Conservation (phyloP, 2,888 invertebrate genomes). For the Dasypolia templi region DNA sequence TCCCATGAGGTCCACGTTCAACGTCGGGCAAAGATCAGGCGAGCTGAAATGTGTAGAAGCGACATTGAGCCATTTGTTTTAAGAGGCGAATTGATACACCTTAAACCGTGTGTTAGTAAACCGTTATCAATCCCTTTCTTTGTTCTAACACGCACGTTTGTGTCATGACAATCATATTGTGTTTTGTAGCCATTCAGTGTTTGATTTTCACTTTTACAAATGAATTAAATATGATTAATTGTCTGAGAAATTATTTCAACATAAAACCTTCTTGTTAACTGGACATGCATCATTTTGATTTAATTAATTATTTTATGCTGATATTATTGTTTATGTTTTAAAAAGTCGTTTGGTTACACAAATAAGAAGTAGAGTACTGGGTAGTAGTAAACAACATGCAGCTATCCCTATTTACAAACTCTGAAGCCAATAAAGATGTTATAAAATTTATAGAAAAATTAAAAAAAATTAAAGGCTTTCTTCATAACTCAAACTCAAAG, state of each 20-base stretch:
- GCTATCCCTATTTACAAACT: too few species aligned
- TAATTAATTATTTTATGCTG: not conserved
- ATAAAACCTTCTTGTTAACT: too few species aligned
- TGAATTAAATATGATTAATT: not conserved
- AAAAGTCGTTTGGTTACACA: too few species aligned
- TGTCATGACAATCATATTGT: not conserved
- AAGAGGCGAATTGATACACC: not conserved
- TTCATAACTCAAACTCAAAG: too few species aligned
- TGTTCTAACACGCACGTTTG: not conserved
- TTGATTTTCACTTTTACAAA: not conserved
- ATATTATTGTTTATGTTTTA: too few species aligned
- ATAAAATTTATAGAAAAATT: not conserved
- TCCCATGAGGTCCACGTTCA: conserved; percentile 87
- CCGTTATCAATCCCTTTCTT: not conserved
- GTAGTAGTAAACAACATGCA: too few species aligned
- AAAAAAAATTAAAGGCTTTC: too few species aligned
- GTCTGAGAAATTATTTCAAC: too few species aligned
- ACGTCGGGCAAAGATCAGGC: conserved; percentile 81
- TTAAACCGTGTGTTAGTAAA: not conserved
- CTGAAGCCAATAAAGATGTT: not conserved
- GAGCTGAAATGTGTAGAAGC: conserved; percentile 23
- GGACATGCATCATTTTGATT: too few species aligned
- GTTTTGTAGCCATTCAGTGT: not conserved
- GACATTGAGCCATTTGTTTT: not conserved
- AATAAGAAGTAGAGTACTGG: too few species aligned